Conservation (phyloP, 2,888 invertebrate species). For the Molanna angustata region DNA sequence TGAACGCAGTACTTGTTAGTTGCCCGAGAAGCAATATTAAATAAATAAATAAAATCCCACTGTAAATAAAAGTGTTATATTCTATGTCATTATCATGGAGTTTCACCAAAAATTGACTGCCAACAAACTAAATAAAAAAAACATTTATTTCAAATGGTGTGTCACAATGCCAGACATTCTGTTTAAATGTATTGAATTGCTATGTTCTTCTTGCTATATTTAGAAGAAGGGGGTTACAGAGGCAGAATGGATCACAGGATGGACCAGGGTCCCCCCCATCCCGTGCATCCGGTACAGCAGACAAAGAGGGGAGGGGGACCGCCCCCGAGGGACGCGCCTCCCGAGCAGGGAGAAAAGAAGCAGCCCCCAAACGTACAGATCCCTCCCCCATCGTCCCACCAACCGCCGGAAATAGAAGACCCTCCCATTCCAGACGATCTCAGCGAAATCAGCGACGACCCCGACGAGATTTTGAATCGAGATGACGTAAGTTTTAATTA, state of each 20-base stretch:
- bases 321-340: slow-evolving; percentile 38
- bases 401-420: slow-evolving; percentile 49
- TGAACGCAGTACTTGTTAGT: no score
- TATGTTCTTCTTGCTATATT: slow-evolving; percentile 1
- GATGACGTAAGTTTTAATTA: slow-evolving; percentile 57
- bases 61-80: no score
- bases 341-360: slow-evolving; percentile 48
- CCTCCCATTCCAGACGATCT: slow-evolving; percentile 66
- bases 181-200: no score
- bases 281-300: slow-evolving; percentile 43
- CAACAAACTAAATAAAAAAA: no score
- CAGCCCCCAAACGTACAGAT: slow-evolving; percentile 40
- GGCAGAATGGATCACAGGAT: slow-evolving; percentile 46
- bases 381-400: slow-evolving; percentile 29
- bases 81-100: no score
- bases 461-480: slow-evolving; percentile 81
- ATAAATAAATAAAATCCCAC: no score
- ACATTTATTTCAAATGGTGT: no score
- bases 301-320: slow-evolving; percentile 33
- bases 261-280: slow-evolving; percentile 44
- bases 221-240: slow-evolving; percentile 43
- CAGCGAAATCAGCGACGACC: slow-evolving; percentile 87
- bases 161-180: no score
- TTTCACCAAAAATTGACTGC: no score
- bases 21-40: no score